phyloP scores from a whole-genome alignment of 2,797 vertebrate species.

The Neomorphus geoffroyi region DNA sequence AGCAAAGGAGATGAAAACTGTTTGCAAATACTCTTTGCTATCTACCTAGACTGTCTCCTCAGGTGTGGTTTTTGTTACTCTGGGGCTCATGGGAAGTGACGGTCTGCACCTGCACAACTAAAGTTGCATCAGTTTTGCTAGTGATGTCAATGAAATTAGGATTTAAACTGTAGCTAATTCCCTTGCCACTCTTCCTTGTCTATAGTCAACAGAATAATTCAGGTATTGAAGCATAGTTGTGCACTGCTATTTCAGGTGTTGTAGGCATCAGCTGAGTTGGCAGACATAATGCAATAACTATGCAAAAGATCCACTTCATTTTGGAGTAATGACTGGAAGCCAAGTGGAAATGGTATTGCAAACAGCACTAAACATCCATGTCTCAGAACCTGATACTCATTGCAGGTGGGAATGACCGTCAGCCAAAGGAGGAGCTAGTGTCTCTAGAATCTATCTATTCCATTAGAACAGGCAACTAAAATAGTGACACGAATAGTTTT shows the following conservation, averaged over 20 bases:
- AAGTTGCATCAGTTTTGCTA: conserved; percentile 21
- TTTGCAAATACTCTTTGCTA: neutral
- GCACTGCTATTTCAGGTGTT: neutral
- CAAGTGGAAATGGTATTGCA: neutral
- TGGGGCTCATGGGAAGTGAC: neutral
- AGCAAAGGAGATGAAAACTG: neutral
- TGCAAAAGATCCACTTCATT: neutral
- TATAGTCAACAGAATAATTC: neutral
- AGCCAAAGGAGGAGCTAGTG: neutral
- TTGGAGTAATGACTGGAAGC: neutral
- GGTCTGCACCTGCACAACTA: neutral
- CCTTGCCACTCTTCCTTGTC: neutral
- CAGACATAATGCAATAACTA: neutral
- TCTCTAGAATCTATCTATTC: neutral
- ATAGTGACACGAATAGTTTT: neutral
- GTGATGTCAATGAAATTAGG: neutral
- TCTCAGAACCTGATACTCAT: neutral
- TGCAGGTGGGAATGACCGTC: neutral
- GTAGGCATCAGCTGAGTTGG: neutral
- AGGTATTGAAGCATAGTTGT: neutral
- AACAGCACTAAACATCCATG: neutral
- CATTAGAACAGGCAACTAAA: neutral
- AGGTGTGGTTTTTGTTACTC: conserved; percentile 24
- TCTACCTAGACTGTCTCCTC: neutral
- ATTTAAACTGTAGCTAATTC: conserved; percentile 15